Evolutionary conservation across 2,888 invertebrate genomes (phyloP), one percentile per base, ranked within the genome.

Genomic region (Andrena flavipes): DNA sequence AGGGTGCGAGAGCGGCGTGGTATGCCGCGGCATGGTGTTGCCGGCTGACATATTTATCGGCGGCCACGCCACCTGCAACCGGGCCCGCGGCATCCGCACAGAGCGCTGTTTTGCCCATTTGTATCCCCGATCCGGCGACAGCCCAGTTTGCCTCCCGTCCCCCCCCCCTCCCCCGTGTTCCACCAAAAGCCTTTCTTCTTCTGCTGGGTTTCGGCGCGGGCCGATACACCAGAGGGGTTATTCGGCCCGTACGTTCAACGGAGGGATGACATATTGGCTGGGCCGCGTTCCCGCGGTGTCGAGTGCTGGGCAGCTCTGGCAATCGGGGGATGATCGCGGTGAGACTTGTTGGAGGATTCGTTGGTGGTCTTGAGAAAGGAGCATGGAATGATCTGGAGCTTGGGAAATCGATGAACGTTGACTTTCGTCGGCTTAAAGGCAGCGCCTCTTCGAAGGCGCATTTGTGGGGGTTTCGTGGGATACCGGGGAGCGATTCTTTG

Each of bases 21-120:
- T 86, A 85, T 85, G 87, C 87, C 87, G 83, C 85, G 90, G 89
- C 90, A 84, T 90, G 93, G 93, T 93, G 93, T 94, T 93, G 91
- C 90, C 89, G 90, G 91, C 91, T 94, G 94, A 94, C 94, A 94
- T 94, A 93, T 94, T 94, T 94, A 94, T 93, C 93, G 93, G 92
- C 90, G 90, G 87, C 84, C 91, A 90, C 91, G 91, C 92, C 93
- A 92, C 93, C 93, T 93, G 93, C 92, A 91, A 92, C 91, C 89
- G 90, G 91, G 90, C 87, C 88, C 88, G 92, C 92, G 91, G 91
- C 91, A 91, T 91, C 88, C 91, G 90, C 89, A 92, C 91, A 90
- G 91, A 90, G 90, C 89, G 88, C 80, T 89, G 90, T 90, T 91
- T 90, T 88, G 90, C 89, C 90, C 90, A 90, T 90, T 90, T 90